Evolutionary conservation across 2,113 vertebrate genomes (phyloP).

Genomic region (Hydropotes inermis): DNA sequence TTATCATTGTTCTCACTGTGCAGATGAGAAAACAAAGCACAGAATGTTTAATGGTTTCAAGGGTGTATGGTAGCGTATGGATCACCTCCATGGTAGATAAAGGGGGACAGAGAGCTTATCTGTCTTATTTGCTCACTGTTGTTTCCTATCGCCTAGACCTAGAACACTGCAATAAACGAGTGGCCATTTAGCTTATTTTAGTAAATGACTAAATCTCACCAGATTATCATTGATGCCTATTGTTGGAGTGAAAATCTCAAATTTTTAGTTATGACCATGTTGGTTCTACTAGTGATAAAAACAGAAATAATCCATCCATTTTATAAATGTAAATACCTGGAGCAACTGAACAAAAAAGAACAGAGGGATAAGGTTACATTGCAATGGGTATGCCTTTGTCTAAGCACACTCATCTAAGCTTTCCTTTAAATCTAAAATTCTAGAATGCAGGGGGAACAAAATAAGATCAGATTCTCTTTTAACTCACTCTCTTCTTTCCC

Average conservation of each 20-base stretch:
- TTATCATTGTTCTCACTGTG: background rate
- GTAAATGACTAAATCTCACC: background rate
- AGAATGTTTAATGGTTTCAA: background rate
- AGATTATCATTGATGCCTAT: background rate
- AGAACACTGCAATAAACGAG: background rate
- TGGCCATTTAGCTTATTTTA: background rate
- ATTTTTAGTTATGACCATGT: background rate
- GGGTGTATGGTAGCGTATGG: background rate
- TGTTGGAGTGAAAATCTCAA: background rate
- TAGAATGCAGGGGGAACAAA: background rate
- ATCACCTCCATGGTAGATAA: background rate
- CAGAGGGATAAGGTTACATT: background rate
- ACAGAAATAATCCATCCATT: background rate
- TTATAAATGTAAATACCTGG: background rate
- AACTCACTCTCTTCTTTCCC: background rate
- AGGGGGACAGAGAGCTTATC: background rate
- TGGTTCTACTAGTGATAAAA: background rate
- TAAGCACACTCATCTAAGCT: background rate
- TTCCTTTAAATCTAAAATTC: background rate
- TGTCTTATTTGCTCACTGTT: background rate
- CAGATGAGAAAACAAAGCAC: background rate
- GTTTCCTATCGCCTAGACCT: background rate
- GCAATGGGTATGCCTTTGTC: background rate
- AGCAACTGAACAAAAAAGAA: background rate
- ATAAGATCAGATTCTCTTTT: background rate